Evolutionary conservation across 2,113 vertebrate species (phyloP).

Genomic region (Psilopsiagon aurifrons): DNA sequence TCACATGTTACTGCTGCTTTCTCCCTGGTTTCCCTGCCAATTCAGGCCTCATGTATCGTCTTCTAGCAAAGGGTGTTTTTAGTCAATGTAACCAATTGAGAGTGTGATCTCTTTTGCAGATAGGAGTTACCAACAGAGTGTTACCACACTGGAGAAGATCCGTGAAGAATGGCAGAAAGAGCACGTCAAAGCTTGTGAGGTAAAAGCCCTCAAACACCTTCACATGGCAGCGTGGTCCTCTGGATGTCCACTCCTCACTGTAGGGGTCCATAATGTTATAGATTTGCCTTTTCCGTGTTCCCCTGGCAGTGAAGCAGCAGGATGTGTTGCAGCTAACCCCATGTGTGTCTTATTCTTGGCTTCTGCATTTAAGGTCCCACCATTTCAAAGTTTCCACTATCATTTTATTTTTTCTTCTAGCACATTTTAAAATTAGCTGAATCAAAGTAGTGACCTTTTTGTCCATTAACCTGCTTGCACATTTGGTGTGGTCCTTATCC

Average conservation of each 20-base stretch:
- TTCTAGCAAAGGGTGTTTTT: fast-evolving
- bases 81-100: neutral
- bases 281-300: neutral
- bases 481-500: fast-evolving
- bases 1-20: neutral
- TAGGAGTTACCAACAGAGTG: conserved; percentile 80
- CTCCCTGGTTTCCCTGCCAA: neutral
- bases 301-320: neutral
- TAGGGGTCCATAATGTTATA: fast-evolving
- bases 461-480: neutral
- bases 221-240: fast-evolving
- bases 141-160: conserved; percentile 78
- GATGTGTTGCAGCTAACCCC: neutral
- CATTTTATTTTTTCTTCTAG: neutral
- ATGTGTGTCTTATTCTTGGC: neutral
- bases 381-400: neutral
- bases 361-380: neutral
- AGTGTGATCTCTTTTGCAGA: conserved; percentile 68
- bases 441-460: neutral
- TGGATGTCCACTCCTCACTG: neutral
- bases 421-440: neutral
- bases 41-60: neutral
- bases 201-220: conserved; percentile 3
- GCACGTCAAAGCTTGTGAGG: conserved; percentile 88
- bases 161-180: conserved; percentile 91